Conservation (phyloP, 2,113 vertebrate species). For the Sturnus vulgaris region DNA sequence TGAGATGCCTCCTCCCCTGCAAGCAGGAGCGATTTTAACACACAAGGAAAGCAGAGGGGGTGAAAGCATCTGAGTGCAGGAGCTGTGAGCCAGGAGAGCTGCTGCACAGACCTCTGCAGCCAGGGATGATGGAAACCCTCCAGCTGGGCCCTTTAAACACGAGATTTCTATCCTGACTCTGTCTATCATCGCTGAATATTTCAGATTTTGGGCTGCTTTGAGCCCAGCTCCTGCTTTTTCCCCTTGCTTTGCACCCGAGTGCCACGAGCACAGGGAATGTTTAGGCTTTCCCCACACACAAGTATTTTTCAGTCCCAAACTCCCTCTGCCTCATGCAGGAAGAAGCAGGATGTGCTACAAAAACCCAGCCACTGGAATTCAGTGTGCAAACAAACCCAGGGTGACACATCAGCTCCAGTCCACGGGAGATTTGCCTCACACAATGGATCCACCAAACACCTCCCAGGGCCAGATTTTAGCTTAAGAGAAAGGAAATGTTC, state of each 20-base stretch:
- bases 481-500: background rate
- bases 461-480: background rate
- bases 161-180: background rate
- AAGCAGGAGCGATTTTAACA: background rate
- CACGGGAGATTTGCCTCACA: background rate
- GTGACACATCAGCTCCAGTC: background rate
- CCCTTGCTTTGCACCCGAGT: background rate
- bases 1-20: background rate
- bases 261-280: background rate
- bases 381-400: background rate
- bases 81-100: too few species aligned
- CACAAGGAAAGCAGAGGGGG: background rate
- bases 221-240: background rate
- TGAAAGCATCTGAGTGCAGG: background rate
- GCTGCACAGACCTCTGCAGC: background rate
- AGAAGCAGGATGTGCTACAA: background rate
- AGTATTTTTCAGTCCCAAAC: background rate
- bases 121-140: background rate
- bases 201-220: background rate
- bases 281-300: background rate
- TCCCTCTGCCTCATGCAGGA: background rate
- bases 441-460: background rate
- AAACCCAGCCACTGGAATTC: background rate
- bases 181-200: background rate
- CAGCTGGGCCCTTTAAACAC: background rate